Percentiles rank a stretch among this genome's conserved stretches.
Conservation (phyloP, 2,888 invertebrate species). For the Stomorhina lunata region DNA sequence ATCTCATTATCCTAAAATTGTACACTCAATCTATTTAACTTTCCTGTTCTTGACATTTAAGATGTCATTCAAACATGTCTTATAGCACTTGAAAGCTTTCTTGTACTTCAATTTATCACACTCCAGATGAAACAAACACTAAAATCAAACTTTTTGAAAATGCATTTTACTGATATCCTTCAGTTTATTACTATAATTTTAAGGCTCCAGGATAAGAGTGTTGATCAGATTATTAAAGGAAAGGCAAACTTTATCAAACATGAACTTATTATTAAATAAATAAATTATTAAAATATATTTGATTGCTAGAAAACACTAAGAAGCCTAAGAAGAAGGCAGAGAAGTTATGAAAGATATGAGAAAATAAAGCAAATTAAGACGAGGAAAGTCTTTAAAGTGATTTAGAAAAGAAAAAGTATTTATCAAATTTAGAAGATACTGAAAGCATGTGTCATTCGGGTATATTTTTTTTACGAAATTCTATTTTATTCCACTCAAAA, state of each 20-base stretch:
- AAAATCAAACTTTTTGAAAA: not conserved
- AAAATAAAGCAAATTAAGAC: not conserved
- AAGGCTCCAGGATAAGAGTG: not conserved
- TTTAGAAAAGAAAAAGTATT: not conserved
- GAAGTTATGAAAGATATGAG: not conserved
- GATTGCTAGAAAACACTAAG: not conserved
- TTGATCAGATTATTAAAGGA: not conserved
- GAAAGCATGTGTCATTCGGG: too few relatives aligned
- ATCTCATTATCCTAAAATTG: not conserved
- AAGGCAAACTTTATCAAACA: not conserved
- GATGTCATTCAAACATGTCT: not conserved
- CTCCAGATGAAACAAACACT: not conserved
- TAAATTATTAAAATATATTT: conserved; percentile 3
- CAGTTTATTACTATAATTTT: not conserved
- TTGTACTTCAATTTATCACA: not conserved
- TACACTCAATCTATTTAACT: not conserved
- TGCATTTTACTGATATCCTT: not conserved
- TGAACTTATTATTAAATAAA: not conserved
- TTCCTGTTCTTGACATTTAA: not conserved
- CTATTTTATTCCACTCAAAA: too few relatives aligned
- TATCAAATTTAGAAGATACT: too few relatives aligned
- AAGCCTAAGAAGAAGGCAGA: not conserved
- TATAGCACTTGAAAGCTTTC: not conserved
- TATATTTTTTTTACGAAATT: too few relatives aligned
- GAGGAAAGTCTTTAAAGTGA: not conserved